Evolutionary conservation across 92 coral and sea anemone genomes (phyloP).

Genomic region (Micromussa lordhowensis): DNA sequence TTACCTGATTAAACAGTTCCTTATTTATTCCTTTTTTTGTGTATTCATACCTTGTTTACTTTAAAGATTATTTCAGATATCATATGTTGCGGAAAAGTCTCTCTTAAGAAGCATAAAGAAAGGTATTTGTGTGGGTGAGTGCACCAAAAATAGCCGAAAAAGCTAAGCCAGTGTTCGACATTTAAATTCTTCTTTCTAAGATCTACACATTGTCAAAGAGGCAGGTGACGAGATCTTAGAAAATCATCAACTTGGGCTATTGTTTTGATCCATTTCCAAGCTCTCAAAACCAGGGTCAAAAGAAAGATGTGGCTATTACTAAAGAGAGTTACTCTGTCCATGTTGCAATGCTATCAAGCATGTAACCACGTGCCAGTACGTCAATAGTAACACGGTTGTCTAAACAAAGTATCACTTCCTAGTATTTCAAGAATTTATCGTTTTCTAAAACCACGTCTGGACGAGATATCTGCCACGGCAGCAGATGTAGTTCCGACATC

Average conservation of each 20-base stretch:
- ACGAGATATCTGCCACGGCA: constrained; percentile 26
- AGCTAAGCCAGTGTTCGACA: neutral
- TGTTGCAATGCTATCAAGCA: neutral
- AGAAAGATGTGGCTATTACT: neutral
- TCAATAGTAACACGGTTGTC: neutral
- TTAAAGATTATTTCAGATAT: neutral
- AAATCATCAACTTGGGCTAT: neutral
- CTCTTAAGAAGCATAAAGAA: neutral
- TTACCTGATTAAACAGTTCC: neutral
- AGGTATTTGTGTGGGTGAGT: neutral
- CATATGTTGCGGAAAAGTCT: neutral
- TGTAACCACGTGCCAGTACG: neutral
- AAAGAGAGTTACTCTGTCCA: neutral
- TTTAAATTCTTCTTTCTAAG: neutral
- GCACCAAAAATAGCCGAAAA: neutral
- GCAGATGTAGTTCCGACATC: constrained; percentile 23
- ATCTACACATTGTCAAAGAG: neutral
- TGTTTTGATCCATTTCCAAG: neutral
- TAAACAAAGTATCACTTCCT: constrained; percentile 52
- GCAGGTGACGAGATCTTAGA: neutral
- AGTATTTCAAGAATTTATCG: constrained; percentile 25
- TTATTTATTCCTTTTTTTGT: neutral
- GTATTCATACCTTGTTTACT: neutral
- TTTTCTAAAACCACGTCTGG: constrained; percentile 38
- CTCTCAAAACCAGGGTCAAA: neutral